These are phyloP conservation scores for Eudemis profundana DNA, from an alignment of 2,888 invertebrate species.

Conservation along the genomic window DNA sequence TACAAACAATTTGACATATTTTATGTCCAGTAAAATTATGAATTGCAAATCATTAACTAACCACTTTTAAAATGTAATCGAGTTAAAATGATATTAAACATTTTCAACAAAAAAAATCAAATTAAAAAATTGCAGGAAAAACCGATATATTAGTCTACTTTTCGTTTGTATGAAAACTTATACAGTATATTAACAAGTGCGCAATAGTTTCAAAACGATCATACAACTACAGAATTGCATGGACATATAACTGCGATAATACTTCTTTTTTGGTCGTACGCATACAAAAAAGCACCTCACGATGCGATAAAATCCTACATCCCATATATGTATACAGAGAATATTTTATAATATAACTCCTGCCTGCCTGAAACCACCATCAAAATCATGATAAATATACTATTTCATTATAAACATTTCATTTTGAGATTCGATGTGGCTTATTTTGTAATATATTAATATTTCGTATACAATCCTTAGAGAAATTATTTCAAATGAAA, in stretches of 20 bases:
- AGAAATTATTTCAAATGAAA: too few species aligned
- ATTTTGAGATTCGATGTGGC: slow-evolving; percentile 58
- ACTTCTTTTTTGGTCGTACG: slow-evolving; percentile 37
- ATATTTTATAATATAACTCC: slow-evolving; percentile 28
- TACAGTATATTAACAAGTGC: slow-evolving; percentile 8
- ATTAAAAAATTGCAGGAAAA: background rate
- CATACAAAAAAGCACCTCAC: slow-evolving; percentile 25
- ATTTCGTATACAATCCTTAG: slow-evolving; percentile 7
- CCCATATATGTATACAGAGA: slow-evolving; percentile 24
- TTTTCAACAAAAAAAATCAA: background rate
- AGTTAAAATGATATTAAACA: too few species aligned
- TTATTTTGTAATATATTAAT: slow-evolving; percentile 15
- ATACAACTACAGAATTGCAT: background rate
- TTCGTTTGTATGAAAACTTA: slow-evolving; percentile 11
- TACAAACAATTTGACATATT: background rate
- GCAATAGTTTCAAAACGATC: background rate
- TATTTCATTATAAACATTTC: slow-evolving; percentile 45
- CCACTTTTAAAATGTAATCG: too few species aligned
- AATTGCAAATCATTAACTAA: background rate
- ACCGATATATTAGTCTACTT: background rate
- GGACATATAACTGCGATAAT: slow-evolving; percentile 29
- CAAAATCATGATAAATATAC: slow-evolving; percentile 47
- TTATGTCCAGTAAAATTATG: too few species aligned
- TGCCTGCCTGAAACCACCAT: slow-evolving; percentile 46
- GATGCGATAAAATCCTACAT: slow-evolving; percentile 31